Percentiles rank a stretch among this genome's conserved stretches.
Evolutionary conservation across 2,113 vertebrate genomes (phyloP).

Genomic region (Pedionomus torquatus): DNA sequence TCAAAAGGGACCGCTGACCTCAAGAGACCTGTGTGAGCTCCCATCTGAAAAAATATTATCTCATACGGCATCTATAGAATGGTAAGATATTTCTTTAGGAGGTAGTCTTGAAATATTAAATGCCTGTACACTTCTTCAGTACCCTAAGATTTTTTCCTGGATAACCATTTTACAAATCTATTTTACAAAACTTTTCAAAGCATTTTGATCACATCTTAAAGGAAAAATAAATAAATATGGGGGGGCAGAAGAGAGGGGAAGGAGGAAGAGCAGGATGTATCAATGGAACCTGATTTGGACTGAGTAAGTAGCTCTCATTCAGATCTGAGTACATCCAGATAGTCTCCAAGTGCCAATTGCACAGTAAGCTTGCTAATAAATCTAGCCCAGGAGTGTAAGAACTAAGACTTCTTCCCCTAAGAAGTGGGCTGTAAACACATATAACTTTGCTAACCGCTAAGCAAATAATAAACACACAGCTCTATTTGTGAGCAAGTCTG

Average conservation of each 20-base stretch:
- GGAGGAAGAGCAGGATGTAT: not conserved
- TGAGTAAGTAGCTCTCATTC: not conserved
- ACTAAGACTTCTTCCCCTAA: not conserved
- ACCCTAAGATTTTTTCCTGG: not conserved
- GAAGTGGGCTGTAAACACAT: not conserved
- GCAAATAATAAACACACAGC: not conserved
- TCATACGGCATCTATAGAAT: not conserved
- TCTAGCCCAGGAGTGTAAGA: not conserved
- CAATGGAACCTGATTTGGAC: not conserved
- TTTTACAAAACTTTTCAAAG: not conserved
- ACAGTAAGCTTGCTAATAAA: not conserved
- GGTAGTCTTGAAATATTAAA: not conserved
- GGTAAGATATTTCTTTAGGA: not conserved
- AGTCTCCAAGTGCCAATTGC: not conserved
- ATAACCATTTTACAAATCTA: not conserved
- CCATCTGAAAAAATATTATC: not conserved
- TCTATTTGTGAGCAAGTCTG: not conserved
- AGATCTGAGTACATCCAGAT: slow-evolving; percentile 2
- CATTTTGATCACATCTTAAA: not conserved
- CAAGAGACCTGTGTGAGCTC: not conserved
- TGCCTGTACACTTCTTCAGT: not conserved
- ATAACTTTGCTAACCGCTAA: not conserved
- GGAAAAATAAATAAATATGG: not conserved
- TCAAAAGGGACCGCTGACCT: not conserved
- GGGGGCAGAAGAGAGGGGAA: no score